Base-by-base conservation (phyloP, 1,140 invertebrate genomes). In the Halictus rubicundus region DNA sequence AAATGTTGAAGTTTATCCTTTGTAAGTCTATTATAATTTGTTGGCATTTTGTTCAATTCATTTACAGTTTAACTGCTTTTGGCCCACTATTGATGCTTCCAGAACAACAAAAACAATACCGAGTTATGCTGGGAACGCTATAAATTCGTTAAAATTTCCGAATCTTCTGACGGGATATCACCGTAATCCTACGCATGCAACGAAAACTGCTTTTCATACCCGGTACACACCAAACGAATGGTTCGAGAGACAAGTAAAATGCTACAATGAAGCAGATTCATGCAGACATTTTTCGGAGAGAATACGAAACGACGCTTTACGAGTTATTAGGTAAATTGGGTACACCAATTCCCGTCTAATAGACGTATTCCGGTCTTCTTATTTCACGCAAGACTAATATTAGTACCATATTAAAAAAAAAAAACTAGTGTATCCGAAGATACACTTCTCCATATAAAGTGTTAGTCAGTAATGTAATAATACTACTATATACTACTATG, bases 151-250 rank as follows among this genome's bases (percentile, higher is more conserved):
- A 72, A 95, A 95, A 76, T 97, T 97, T 88, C 97, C 97, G 0
- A 97, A 97, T 92, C 88, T 97, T 77, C 95, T 97, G 46, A 96
- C 96, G 0, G 96, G 96, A 5, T 96, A 96, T 90, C 96, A 97
- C 77, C 94, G 95, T 7, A 96, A 97, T 93, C 95, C 96, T 0
- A 94, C 95, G 64, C 96, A 97, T 89, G 96, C 96, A 0, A 95
- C 96, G 0, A 93, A 96, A 75, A 95, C 96, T 2, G 96, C 96
- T 1, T 94, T 97, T 32, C 97, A 97, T 87, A 97, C 97, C 0
- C 94, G 96, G 80, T 99, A 97, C 91, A 98, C 98, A 5, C 97
- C 97, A 61, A 95, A 97, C 78, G 98, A 99, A 93, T 99, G 98
- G 98, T 95, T 95, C 72, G 96, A 97, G 89, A 97, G 96, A 87